phyloP scores from a whole-genome alignment of 2,888 invertebrate species.

The Drosophila recens region DNA sequence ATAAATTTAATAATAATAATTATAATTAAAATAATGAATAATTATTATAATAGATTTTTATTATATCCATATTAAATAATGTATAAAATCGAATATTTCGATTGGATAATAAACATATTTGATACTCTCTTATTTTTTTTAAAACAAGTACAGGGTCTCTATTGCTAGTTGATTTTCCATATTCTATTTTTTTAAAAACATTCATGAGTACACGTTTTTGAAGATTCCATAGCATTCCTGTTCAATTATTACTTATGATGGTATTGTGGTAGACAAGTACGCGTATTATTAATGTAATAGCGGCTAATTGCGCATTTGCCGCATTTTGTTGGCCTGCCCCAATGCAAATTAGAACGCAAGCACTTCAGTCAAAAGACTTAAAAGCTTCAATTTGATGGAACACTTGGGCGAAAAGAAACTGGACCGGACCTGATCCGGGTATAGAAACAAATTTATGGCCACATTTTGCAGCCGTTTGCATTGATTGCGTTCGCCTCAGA shows the following conservation, averaged over 20 bases:
- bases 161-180: slow-evolving; percentile 31
- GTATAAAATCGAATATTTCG: no score
- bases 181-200: slow-evolving; percentile 12
- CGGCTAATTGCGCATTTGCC: slow-evolving; percentile 77
- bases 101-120: no score
- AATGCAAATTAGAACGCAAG: slow-evolving; percentile 71
- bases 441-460: slow-evolving; percentile 48
- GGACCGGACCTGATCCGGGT: not conserved
- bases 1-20: no score
- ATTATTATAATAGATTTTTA: no score
- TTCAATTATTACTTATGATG: slow-evolving; percentile 43
- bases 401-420: slow-evolving; percentile 55
- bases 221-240: not conserved
- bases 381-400: slow-evolving; percentile 79
- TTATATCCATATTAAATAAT: no score
- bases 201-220: not conserved
- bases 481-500: slow-evolving; percentile 58
- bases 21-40: no score
- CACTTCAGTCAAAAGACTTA: slow-evolving; percentile 72
- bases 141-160: not conserved
- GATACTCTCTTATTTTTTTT: not conserved
- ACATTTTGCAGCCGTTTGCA: slow-evolving; percentile 63
- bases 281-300: slow-evolving; percentile 78
- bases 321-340: slow-evolving; percentile 37
- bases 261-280: slow-evolving; percentile 64